phyloP scores from a whole-genome alignment of 2,888 invertebrate species.

The Troides aeacus region DNA sequence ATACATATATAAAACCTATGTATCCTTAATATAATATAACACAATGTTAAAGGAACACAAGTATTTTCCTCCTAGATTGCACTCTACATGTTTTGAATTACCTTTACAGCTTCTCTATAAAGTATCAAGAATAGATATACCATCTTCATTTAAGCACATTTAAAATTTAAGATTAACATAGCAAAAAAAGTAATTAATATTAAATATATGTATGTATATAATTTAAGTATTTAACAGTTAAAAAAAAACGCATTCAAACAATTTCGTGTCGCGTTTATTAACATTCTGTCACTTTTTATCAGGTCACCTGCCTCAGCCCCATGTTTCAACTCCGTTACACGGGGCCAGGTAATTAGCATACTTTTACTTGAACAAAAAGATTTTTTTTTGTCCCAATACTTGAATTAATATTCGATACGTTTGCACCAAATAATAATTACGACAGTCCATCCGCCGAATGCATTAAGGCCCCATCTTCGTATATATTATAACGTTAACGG shows the following conservation, averaged over 20 bases:
- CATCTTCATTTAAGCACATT: neutral
- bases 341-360: constrained; percentile 60
- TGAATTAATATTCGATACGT: constrained; percentile 73
- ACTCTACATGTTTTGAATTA: no score
- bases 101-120: neutral
- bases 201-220: neutral
- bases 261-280: constrained; percentile 48
- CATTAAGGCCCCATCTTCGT: constrained; percentile 64
- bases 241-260: constrained; percentile 31
- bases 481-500: constrained; percentile 71
- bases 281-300: constrained; percentile 60
- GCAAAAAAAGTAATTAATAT: neutral
- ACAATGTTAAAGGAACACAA: no score
- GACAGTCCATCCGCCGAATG: constrained; percentile 63
- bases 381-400: constrained; percentile 57
- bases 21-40: no score
- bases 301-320: constrained; percentile 62
- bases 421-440: constrained; percentile 78
- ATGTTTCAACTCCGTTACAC: constrained; percentile 52
- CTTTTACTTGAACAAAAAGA: constrained; percentile 62
- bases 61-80: no score
- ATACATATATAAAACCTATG: neutral
- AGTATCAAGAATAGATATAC: neutral
- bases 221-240: constrained; percentile 12
- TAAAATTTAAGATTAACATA: no score